Conservation (phyloP, 2,113 vertebrate genomes). For the Excalfactoria chinensis region DNA sequence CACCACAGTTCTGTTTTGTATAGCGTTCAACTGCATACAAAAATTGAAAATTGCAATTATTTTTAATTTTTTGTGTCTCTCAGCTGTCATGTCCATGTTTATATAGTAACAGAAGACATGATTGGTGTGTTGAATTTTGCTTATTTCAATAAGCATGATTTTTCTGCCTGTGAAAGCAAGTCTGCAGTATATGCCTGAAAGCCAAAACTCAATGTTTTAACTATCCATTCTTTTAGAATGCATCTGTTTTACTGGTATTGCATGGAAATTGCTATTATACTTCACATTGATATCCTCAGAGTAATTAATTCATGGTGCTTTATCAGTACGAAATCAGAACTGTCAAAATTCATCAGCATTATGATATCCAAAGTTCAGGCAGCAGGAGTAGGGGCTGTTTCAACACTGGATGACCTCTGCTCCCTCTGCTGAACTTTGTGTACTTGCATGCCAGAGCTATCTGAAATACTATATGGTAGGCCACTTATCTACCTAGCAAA, state of each 20-base stretch:
- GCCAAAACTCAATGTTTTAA: not conserved
- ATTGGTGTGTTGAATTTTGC: not conserved
- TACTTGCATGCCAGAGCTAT: accelerated
- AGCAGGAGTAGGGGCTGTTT: not conserved
- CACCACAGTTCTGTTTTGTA: not conserved
- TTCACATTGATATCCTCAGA: not conserved
- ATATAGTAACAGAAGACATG: not conserved
- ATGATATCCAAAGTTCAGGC: not conserved
- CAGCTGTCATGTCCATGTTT: not conserved
- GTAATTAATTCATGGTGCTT: not conserved
- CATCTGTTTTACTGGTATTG: not conserved
- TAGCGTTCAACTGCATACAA: not conserved
- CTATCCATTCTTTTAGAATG: not conserved
- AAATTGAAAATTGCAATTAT: not conserved
- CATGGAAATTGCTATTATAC: not conserved
- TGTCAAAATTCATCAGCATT: not conserved
- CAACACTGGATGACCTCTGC: not conserved
- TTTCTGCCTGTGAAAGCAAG: not conserved
- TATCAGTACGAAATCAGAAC: not conserved
- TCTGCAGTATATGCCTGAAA: not conserved
- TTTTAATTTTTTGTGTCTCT: not conserved
- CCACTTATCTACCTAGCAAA: not conserved
- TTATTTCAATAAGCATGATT: not conserved
- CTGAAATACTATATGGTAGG: not conserved
- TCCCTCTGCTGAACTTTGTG: not conserved